Percentiles rank a stretch among this genome's conserved stretches.
Evolutionary conservation across 2,113 vertebrate species (phyloP).

Genomic region (Erythrocercus mccallii): DNA sequence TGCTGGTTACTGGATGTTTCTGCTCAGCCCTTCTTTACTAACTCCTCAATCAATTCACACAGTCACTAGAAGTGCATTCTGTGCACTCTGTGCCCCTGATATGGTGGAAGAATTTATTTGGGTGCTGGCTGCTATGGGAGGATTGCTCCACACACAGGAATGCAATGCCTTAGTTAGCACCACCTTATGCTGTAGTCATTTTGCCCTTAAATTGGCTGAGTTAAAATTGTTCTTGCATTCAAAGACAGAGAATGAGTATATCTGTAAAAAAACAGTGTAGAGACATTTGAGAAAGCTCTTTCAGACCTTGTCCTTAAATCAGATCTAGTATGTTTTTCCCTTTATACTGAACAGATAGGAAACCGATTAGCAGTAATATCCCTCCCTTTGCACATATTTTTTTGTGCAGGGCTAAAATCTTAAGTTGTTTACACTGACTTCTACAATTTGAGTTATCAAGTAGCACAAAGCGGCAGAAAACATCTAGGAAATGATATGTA

Average conservation of each 20-base stretch:
- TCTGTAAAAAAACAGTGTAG: background rate
- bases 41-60: background rate
- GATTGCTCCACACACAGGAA: background rate
- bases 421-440: background rate
- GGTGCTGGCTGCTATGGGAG: background rate
- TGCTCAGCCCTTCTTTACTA: background rate
- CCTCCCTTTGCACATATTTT: background rate
- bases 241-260: background rate
- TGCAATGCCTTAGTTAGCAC: background rate
- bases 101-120: background rate
- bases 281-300: background rate
- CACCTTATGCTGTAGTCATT: background rate
- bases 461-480: background rate
- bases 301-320: background rate
- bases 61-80: background rate
- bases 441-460: background rate
- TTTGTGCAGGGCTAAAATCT: background rate
- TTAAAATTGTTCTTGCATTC: background rate
- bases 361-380: background rate
- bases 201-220: background rate
- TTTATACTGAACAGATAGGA: background rate
- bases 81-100: background rate
- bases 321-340: background rate
- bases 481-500: background rate
- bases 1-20: background rate